Conservation (phyloP, 2,888 invertebrate genomes). For the Omphaloscelis lunosa region DNA sequence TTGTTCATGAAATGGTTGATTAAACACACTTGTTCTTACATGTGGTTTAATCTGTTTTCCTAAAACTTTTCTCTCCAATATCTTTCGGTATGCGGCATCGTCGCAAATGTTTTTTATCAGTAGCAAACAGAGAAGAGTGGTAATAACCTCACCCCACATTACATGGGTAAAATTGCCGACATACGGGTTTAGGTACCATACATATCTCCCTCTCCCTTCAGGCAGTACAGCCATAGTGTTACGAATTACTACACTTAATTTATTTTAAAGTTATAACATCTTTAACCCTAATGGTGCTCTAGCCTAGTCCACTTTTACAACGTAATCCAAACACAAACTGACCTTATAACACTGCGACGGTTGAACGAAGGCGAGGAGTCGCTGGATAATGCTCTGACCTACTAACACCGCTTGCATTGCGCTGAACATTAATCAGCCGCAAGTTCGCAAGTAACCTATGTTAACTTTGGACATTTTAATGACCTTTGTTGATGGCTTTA, state of each 20-base stretch:
- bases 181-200: no score
- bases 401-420: constrained; percentile 43
- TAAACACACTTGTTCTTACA: background rate
- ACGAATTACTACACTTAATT: no score
- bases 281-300: background rate
- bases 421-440: constrained; percentile 8
- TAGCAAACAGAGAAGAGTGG: background rate
- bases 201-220: no score
- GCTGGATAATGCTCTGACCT: constrained; percentile 51
- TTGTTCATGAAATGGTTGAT: background rate
- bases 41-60: background rate
- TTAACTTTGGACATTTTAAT: constrained; percentile 2
- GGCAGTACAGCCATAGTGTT: no score
- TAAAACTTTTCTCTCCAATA: background rate
- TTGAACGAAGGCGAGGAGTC: constrained; percentile 30
- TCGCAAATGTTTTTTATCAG: background rate
- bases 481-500: background rate
- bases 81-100: background rate
- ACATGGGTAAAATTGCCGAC: background rate
- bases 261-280: no score
- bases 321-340: constrained; percentile 22
- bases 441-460: background rate
- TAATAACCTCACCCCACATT: background rate
- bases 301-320: constrained; percentile 17
- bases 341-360: constrained; percentile 28